Evolutionary conservation across 2,797 vertebrate species (phyloP).

Genomic region (Chrysocyon brachyurus): DNA sequence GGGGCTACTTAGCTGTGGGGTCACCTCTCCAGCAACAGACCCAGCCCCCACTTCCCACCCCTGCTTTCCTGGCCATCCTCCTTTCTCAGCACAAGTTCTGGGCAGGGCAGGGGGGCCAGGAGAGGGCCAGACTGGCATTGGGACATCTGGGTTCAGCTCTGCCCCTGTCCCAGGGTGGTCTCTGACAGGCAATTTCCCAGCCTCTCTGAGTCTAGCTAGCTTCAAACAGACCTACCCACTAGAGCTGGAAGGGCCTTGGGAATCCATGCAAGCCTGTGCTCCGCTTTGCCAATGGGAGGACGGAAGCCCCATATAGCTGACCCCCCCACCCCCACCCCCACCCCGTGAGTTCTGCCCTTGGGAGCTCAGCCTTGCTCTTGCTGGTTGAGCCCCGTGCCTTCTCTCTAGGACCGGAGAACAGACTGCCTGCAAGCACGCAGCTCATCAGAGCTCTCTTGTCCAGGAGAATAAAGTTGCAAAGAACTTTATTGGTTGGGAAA

Average conservation of each 20-base stretch:
- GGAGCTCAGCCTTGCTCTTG: not conserved
- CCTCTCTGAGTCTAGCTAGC: not conserved
- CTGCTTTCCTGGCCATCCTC: not conserved
- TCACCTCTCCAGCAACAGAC: not conserved
- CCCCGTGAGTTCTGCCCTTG: not conserved
- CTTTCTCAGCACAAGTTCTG: not conserved
- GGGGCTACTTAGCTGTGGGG: not conserved
- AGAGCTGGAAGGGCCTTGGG: not conserved
- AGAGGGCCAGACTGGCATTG: not conserved
- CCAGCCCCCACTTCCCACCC: no score
- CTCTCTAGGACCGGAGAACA: not conserved
- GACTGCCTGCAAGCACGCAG: not conserved
- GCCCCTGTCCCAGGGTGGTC: not conserved
- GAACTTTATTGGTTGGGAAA: not conserved
- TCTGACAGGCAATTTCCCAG: not conserved
- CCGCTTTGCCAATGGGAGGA: not conserved
- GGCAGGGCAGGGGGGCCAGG: not conserved
- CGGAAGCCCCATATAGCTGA: accelerated
- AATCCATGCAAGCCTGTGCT: no score
- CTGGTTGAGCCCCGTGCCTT: not conserved
- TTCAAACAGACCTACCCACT: not conserved
- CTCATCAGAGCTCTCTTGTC: not conserved
- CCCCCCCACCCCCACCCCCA: not conserved
- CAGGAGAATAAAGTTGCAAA: not conserved
- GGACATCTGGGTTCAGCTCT: not conserved